These are phyloP conservation scores for Chalcis sispes DNA, from an alignment of 2,888 invertebrate species.

Conservation along the genomic window DNA sequence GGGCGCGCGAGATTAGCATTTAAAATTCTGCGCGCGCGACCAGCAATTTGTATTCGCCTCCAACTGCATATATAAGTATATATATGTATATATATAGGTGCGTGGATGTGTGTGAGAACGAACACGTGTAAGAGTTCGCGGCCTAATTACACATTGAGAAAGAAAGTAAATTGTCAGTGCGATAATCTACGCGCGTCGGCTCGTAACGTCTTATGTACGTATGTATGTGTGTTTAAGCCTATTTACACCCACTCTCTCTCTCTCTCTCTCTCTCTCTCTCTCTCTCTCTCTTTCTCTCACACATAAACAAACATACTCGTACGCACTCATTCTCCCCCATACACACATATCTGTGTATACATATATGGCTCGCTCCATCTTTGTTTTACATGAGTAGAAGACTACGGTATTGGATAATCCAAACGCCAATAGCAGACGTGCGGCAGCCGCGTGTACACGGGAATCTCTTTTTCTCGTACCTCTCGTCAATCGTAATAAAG, in stretches of 20 bases:
- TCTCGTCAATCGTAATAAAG: slow-evolving; percentile 31
- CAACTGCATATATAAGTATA: not conserved
- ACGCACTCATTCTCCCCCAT: no score
- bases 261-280: no score
- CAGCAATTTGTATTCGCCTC: slow-evolving; percentile 25
- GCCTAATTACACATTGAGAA: not conserved
- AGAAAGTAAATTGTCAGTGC: not conserved
- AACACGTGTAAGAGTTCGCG: not conserved
- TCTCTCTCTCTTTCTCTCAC: no score
- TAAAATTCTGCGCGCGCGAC: slow-evolving; percentile 35
- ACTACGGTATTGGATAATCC: slow-evolving; percentile 39
- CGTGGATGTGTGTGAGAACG: not conserved
- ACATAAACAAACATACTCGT: no score
- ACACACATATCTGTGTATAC: not conserved
- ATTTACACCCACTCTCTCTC: not conserved
- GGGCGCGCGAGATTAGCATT: slow-evolving; percentile 36
- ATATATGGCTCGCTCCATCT: no score
- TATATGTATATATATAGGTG: not conserved
- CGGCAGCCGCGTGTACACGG: no score
- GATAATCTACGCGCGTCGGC: slow-evolving; percentile 6
- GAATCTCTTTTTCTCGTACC: not conserved
- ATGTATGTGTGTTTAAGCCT: no score
- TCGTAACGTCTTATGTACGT: no score
- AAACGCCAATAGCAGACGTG: slow-evolving; percentile 42
- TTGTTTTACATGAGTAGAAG: not conserved